A percentile compares a stretch with the other conserved stretches of the same genome.
Evolutionary conservation across 2,113 vertebrate genomes (phyloP).

Genomic region (Phylloscopus trochilus): DNA sequence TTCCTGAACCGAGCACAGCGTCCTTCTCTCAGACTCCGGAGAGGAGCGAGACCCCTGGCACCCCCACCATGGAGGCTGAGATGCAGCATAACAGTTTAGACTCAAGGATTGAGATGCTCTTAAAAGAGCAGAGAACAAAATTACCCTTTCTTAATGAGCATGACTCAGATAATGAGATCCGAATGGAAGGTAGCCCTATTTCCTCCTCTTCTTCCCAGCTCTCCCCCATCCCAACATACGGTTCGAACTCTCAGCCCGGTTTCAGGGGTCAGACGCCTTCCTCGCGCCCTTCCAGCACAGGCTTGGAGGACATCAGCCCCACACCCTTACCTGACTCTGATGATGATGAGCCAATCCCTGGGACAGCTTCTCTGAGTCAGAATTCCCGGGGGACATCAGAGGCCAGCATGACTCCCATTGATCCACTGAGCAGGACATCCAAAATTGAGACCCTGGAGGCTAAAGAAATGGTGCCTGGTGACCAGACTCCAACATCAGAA

Average conservation of each 20-base stretch:
- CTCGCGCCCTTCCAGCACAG: slow-evolving; percentile 87
- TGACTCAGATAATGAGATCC: slow-evolving; percentile 89
- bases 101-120: slow-evolving; percentile 96
- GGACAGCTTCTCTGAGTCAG: slow-evolving; percentile 73
- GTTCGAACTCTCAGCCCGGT: slow-evolving; percentile 73
- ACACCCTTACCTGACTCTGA: slow-evolving; percentile 95
- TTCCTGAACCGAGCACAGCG: slow-evolving; percentile 67
- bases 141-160: slow-evolving; percentile 89
- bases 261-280: slow-evolving; percentile 75
- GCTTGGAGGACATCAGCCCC: slow-evolving; percentile 95
- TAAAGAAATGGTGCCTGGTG: slow-evolving; percentile 78
- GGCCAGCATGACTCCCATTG: slow-evolving; percentile 59
- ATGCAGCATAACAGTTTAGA: slow-evolving; percentile 92
- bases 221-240: slow-evolving; percentile 84
- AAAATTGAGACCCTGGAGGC: slow-evolving; percentile 73
- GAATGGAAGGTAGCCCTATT: slow-evolving; percentile 95
- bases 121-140: slow-evolving; percentile 95
- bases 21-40: slow-evolving; percentile 86
- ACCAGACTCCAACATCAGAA: slow-evolving; percentile 82
- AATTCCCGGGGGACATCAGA: slow-evolving; percentile 69
- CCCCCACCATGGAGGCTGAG: slow-evolving; percentile 84
- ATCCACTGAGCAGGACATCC: slow-evolving; percentile 68
- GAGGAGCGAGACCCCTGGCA: slow-evolving; percentile 85
- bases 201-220: slow-evolving; percentile 97
- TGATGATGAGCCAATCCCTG: slow-evolving; percentile 80